phyloP scores from a whole-genome alignment of 35 echinoderm and acorn worm species.

The Ptychodera flava region DNA sequence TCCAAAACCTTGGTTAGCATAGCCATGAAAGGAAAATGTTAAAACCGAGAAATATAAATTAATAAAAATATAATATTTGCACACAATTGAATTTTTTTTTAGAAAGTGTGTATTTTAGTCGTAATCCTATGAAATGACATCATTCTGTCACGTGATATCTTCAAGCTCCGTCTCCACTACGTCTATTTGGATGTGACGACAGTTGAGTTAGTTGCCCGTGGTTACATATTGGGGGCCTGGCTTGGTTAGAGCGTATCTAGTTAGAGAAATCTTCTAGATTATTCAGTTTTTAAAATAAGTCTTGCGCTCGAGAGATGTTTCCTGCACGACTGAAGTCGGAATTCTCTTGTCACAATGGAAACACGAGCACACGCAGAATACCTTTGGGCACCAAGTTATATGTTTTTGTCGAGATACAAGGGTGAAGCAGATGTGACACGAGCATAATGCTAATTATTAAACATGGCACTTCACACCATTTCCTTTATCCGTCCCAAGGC shows the following conservation, averaged over 20 bases:
- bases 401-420: too few relatives aligned
- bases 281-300: too few relatives aligned
- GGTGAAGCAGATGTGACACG: too few relatives aligned
- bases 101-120: background rate
- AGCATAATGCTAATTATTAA: too few relatives aligned
- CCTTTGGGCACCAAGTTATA: background rate
- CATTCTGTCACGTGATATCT: background rate
- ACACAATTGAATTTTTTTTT: too few relatives aligned
- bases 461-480: too few relatives aligned
- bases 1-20: background rate
- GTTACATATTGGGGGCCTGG: background rate
- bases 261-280: background rate
- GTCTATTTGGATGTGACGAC: background rate
- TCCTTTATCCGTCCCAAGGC: too few relatives aligned
- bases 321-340: too few relatives aligned
- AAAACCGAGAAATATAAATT: background rate
- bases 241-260: background rate
- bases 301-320: too few relatives aligned
- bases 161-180: background rate
- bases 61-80: background rate
- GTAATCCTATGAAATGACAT: background rate
- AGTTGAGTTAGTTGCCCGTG: background rate
- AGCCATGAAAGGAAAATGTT: background rate
- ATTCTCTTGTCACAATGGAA: background rate
- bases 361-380: background rate